phyloP scores from a whole-genome alignment of 2,888 invertebrate genomes.

The Acleris cristana region DNA sequence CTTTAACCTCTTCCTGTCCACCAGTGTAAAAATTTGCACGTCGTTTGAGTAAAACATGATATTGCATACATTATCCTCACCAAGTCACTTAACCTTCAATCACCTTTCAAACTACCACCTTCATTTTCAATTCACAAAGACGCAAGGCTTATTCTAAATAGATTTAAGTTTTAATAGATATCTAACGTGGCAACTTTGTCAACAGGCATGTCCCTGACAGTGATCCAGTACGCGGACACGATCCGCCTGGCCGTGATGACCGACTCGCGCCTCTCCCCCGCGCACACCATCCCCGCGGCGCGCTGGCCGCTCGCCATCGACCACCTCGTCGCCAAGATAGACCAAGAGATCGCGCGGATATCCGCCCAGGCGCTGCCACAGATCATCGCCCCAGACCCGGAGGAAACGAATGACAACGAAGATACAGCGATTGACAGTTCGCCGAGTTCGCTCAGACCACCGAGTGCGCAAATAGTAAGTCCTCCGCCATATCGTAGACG shows the following conservation, averaged over 20 bases:
- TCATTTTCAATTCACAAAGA: too few species aligned
- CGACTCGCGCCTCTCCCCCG: slow-evolving; percentile 87
- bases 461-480: slow-evolving; percentile 55
- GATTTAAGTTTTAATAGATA: too few species aligned
- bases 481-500: slow-evolving; percentile 64
- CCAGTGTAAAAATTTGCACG: too few species aligned
- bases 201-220: slow-evolving; percentile 88
- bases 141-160: too few species aligned
- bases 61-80: too few species aligned
- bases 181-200: too few species aligned
- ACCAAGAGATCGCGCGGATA: slow-evolving; percentile 72
- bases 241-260: slow-evolving; percentile 88
- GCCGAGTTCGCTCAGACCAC: slow-evolving; percentile 56
- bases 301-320: slow-evolving; percentile 73
- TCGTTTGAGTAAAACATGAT: too few species aligned
- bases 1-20: too few species aligned
- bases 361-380: slow-evolving; percentile 59
- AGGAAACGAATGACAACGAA: slow-evolving; percentile 37
- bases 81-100: too few species aligned
- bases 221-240: slow-evolving; percentile 87
- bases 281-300: slow-evolving; percentile 82
- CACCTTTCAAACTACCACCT: too few species aligned
- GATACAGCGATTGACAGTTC: slow-evolving; percentile 36
- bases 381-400: slow-evolving; percentile 44
- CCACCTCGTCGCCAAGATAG: slow-evolving; percentile 66